These are phyloP conservation scores for Oryzias melastigma DNA, from an alignment of 2,113 vertebrate genomes.

Conservation along the genomic window DNA sequence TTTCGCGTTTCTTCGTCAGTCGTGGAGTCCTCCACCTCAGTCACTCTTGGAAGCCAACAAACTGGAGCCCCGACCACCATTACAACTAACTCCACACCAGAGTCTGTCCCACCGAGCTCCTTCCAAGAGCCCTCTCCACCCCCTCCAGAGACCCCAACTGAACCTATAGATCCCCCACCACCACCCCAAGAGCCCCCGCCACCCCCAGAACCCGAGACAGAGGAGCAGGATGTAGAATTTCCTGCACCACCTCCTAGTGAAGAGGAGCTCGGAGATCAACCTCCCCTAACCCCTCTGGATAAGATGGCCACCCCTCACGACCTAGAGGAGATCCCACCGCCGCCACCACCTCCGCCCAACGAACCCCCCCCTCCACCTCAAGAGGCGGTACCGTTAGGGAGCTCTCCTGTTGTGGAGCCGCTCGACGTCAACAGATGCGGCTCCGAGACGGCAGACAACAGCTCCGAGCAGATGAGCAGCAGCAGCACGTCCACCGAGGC, in stretches of 20 bases:
- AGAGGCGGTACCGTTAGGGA: conserved; percentile 16
- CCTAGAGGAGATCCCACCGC: conserved; percentile 55
- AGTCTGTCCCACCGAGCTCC: neutral
- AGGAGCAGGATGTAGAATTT: conserved; percentile 70
- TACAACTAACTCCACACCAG: conserved; percentile 35
- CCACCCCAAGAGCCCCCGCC: conserved; percentile 65
- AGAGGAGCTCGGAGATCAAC: conserved; percentile 65
- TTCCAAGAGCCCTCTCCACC: conserved; percentile 39
- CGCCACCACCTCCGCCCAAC: conserved; percentile 31
- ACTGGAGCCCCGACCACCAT: conserved; percentile 39
- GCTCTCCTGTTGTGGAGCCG: conserved; percentile 50
- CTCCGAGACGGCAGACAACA: conserved; percentile 83
- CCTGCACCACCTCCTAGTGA: conserved; percentile 75
- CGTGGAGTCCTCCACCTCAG: conserved; percentile 83
- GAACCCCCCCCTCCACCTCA: conserved; percentile 32
- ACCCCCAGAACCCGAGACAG: conserved; percentile 58
- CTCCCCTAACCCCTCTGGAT: conserved; percentile 64
- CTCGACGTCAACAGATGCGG: conserved; percentile 79
- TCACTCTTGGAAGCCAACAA: conserved; percentile 85
- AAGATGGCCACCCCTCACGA: conserved; percentile 55
- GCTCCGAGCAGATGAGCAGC: conserved; percentile 90
- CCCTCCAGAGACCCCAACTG: conserved; percentile 44
- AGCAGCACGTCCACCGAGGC: conserved; percentile 91
- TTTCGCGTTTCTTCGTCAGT: conserved; percentile 91
- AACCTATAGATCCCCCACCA: conserved; percentile 49